Percentiles rank a stretch among this genome's conserved stretches.
phyloP scores from a whole-genome alignment of 2,888 invertebrate genomes.

The Phasia obesa region DNA sequence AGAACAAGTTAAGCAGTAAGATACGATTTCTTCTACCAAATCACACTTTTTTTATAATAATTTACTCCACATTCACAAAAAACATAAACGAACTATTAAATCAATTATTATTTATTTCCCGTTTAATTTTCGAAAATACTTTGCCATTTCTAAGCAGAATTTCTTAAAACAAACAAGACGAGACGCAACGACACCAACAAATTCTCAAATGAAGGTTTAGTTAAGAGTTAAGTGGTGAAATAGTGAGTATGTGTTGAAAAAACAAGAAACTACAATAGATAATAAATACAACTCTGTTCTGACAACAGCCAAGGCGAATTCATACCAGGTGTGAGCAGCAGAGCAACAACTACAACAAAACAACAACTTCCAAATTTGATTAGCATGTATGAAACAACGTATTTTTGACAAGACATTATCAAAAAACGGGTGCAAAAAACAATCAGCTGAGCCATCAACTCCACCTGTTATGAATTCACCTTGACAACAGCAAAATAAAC shows the following conservation, averaged over 20 bases:
- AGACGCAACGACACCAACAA: slow-evolving; percentile 55
- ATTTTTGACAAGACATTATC: no score
- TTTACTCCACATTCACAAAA: slow-evolving; percentile 18
- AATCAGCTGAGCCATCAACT: no score
- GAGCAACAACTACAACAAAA: no score
- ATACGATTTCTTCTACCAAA: slow-evolving; percentile 13
- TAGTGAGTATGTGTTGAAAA: neutral
- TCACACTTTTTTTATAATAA: slow-evolving; percentile 34
- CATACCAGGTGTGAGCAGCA: no score
- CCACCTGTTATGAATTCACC: no score
- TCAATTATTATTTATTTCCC: slow-evolving; percentile 41
- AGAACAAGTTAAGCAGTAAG: neutral
- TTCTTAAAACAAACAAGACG: slow-evolving; percentile 24
- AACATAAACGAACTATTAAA: slow-evolving; percentile 31
- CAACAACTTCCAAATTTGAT: no score
- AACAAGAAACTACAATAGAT: no score
- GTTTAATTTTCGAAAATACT: slow-evolving; percentile 40
- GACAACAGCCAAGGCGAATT: no score
- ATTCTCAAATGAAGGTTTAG: slow-evolving; percentile 36
- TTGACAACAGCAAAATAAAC: no score
- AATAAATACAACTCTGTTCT: no score
- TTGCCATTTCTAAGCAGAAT: slow-evolving; percentile 50
- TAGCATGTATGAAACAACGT: no score
- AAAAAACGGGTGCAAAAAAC: no score
- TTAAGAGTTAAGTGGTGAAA: slow-evolving; percentile 21